Conservation (phyloP, 2,797 vertebrate species). For the Oophaga sylvatica region DNA sequence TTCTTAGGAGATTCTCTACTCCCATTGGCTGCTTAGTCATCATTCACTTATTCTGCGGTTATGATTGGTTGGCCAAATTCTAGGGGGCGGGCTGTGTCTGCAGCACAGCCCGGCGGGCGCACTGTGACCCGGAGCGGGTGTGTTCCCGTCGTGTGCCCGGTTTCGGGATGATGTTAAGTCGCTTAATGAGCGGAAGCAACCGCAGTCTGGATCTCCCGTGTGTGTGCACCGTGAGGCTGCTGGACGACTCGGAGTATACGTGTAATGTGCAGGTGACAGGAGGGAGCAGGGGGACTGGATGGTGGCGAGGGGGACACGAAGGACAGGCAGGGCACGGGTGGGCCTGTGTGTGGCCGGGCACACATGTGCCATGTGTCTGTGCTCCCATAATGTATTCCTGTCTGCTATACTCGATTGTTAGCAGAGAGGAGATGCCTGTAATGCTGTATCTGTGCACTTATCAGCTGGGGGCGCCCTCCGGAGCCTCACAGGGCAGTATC, state of each 20-base stretch:
- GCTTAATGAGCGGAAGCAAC: constrained; percentile 96
- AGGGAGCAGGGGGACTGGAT: constrained; percentile 53
- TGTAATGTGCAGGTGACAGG: constrained; percentile 92
- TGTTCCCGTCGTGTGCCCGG: constrained; percentile 47
- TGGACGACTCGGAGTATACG: constrained; percentile 97
- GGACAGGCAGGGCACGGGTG: constrained; percentile 27
- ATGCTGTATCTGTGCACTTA: too few relatives aligned
- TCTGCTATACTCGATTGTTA: too few relatives aligned
- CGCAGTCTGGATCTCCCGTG: constrained; percentile 95
- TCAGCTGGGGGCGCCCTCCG: too few relatives aligned
- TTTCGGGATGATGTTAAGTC: constrained; percentile 95
- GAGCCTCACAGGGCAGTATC: neutral
- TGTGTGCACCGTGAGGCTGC: constrained; percentile 94
- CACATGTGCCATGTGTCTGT: neutral
- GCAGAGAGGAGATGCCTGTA: too few relatives aligned
- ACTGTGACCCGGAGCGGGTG: constrained; percentile 62
- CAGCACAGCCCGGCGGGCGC: constrained; percentile 61
- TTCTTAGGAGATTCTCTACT: constrained; percentile 58
- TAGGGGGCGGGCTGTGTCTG: constrained; percentile 56
- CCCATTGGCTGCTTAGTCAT: constrained; percentile 58
- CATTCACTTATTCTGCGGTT: constrained; percentile 38
- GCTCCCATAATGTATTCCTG: neutral
- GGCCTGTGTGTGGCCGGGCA: constrained; percentile 21
- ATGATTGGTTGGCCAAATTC: constrained; percentile 37
- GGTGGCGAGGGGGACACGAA: constrained; percentile 49